Evolutionary conservation across 2,888 invertebrate species (phyloP), one percentile per base, ranked within the genome.

Genomic region (Temnothorax rugatulus): DNA sequence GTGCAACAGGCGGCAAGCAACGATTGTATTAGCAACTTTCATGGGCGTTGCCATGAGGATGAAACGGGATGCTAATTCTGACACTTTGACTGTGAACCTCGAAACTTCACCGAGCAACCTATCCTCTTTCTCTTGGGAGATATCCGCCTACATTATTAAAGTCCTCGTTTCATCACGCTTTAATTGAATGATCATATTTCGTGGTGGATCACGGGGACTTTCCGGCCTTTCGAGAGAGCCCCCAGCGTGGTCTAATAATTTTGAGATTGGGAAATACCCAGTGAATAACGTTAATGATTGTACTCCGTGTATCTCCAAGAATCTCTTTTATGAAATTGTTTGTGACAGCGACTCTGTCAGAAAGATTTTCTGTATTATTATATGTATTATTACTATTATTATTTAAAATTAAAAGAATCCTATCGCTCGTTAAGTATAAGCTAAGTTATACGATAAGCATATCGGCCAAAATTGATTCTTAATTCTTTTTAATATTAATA

Each of bases 1-100:
- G 82, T 89, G 89, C 89, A 89, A 89, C 86, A 89, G 89, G 89
- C 89, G 75, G 81, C 68, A 79, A 83, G 79, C 59, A 75, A 79
- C 83, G 74, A 85, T 88, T 84, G 88, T 88, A 86, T 89, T 88
- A 89, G 77, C 83, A 89, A 88, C 88, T 88, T 89, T 89, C 86
- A 81, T 64, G 82, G 79, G 83, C 82, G 50, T 34, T 71, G 66
- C 41, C 34, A 41, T 63, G 34, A 71, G 66, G 15, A 61, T 74
- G 59, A 76, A 75, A 74, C 47, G 41, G 84, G 83, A 83, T 66
- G 83, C 81, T 88, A 86, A 89, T 86, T 79, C 54, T 77, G 81
- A 71, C 81, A 61, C 54, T 73, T 59, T 54, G 44, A 25, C 57
- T 52, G 61, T 57, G 38, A 59, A 64, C 38, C 61, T 50, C 59